A percentile compares a stretch with the other conserved stretches of the same genome.
These are phyloP conservation scores for Caranx melampygus DNA, from an alignment of 2,113 vertebrate species.

Conservation along the genomic window DNA sequence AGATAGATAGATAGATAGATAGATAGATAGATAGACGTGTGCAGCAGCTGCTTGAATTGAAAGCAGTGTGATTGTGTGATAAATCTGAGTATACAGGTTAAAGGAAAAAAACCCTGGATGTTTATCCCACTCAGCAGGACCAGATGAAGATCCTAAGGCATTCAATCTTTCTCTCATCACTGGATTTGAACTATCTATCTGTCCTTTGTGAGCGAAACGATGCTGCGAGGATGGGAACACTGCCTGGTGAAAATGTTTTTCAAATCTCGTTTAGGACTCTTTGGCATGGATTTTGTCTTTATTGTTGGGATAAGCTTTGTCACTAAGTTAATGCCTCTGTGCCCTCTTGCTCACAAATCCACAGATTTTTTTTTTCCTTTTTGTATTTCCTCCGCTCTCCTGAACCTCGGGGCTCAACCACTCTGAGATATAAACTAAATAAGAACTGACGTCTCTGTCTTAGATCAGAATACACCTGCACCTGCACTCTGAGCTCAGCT, in stretches of 20 bases:
- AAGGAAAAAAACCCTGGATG: constrained; percentile 4
- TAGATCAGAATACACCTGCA: constrained; percentile 21
- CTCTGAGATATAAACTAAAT: constrained; percentile 60
- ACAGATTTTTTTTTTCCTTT: constrained; percentile 21
- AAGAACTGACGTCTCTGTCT: constrained; percentile 29
- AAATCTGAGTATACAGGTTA: constrained; percentile 16
- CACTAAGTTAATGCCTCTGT: constrained; percentile 68
- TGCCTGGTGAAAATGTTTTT: constrained; percentile 56
- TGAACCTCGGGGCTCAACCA: constrained; percentile 53
- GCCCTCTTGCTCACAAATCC: constrained; percentile 69
- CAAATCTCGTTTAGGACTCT: constrained; percentile 63
- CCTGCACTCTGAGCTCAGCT: constrained; percentile 6
- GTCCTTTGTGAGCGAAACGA: constrained; percentile 19
- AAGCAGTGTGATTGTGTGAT: constrained; percentile 7
- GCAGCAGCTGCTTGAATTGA: constrained; percentile 12
- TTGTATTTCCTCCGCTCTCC: not conserved
- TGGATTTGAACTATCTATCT: constrained; percentile 35
- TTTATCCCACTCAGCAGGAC: constrained; percentile 23
- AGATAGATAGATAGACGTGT: constrained; percentile 16
- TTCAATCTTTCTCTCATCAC: constrained; percentile 33
- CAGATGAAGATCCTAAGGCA: constrained; percentile 39
- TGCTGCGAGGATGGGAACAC: constrained; percentile 38
- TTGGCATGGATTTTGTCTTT: constrained; percentile 70
- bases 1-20: not conserved
- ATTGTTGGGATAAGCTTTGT: constrained; percentile 75